Base-by-base conservation (phyloP, 2,888 invertebrate species). In the Dasysyrphus tricinctus region DNA sequence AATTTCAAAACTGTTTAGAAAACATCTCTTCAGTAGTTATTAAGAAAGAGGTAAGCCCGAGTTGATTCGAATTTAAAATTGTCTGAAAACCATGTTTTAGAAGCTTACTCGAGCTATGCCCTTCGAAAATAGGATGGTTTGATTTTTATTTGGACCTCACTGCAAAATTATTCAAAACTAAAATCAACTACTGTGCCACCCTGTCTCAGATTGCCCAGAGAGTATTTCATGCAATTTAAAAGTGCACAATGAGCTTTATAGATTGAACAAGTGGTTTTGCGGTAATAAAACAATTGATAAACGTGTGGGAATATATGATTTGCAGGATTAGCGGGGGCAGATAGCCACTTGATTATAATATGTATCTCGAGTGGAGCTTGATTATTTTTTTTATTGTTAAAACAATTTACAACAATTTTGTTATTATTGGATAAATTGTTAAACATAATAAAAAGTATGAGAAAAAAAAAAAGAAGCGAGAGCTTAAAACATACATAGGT, bases 191-290 rank as follows among this genome's bases (percentile, higher is more conserved):
- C 37, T 57, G 34, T 1, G 6, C 3, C 57, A 57, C 57, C 57
- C 57, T 57, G 16, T 57, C 16, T 54, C 8, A 6, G 4, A 57
- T 34, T 34, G 1, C 12, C 11, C 5, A 56, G 9, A 8, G 32
- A 9, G 12, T 16, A 9, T 67, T n/a, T 14, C 29, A 54, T 69
- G 49, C 63, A 56, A 59, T 42, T 59, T 42, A 47, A 42, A 29
- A 37, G 61, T 61, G 69, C 69, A 70, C 49, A 65, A 32, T 61
- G 76, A 80, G 76, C 80, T 74, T 73, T 80, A 3, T 24, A 42
- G 37, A 65, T 56, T 34, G 11, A 73, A 72, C 85, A 85, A 85
- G 85, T 81, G 76, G 77, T 39, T 69, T 65, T 49, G 44, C 39
- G 37, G 57, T 63, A 19, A 59, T 69, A 69, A 16, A 54, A 42